These are phyloP conservation scores for Ageneiosus marmoratus DNA, from an alignment of 2,113 vertebrate genomes.

Conservation along the genomic window DNA sequence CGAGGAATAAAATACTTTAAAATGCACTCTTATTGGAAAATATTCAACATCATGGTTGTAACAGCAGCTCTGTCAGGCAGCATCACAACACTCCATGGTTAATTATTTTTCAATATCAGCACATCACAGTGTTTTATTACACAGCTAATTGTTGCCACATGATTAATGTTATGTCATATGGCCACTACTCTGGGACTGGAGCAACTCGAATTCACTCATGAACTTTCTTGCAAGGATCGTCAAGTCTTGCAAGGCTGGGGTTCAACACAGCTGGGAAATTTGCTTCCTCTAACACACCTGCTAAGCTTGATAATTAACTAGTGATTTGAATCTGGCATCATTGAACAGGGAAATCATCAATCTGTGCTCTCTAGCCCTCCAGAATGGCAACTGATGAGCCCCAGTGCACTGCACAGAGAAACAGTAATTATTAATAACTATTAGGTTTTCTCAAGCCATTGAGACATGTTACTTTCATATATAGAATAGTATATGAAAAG, in stretches of 20 bases:
- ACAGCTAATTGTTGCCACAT: neutral
- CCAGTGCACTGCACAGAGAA: neutral
- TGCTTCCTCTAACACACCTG: conserved; percentile 6
- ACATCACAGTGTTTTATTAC: neutral
- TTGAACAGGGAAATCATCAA: neutral
- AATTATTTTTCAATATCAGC: neutral
- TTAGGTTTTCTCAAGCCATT: neutral
- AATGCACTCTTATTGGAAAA: neutral
- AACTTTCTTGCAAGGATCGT: neutral
- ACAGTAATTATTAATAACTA: neutral
- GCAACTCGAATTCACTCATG: neutral
- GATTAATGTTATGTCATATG: neutral
- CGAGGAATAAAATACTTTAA: neutral
- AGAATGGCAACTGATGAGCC: neutral
- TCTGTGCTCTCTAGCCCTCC: neutral
- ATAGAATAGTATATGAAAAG: neutral
- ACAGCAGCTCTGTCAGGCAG: neutral
- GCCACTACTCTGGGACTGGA: neutral
- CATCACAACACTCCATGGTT: neutral
- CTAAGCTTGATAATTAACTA: neutral
- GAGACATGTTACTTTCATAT: neutral
- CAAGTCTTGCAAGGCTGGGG: neutral
- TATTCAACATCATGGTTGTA: neutral
- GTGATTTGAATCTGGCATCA: neutral
- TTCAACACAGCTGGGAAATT: neutral